Base-by-base conservation (phyloP, 2,888 invertebrate genomes). In the Leptothorax acervorum region DNA sequence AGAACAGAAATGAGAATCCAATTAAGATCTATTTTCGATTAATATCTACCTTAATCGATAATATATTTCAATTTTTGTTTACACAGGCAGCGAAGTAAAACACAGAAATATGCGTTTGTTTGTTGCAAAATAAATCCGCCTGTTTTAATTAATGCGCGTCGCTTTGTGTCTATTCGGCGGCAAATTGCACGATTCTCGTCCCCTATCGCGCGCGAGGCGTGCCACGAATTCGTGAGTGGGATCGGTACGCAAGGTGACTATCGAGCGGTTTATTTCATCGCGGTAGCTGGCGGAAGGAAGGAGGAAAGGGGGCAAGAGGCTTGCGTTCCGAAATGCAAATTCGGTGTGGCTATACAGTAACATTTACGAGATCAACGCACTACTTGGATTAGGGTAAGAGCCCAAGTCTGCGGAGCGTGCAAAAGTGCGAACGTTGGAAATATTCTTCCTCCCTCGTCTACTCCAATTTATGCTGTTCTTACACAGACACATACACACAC, bases 361-460 rank as follows among this genome's bases (percentile, higher is more conserved):
- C 88, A 85, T 89, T 91, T 87, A 91, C 86, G 85, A 88, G 91
- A 91, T 91, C 90, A 91, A 87, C 83, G 87, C 55, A 51, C 84
- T 42, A 55, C 70, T 82, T 70, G 63, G 84, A 81, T 84, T 84
- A 89, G 85, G 71, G 82, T 78, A 65, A 75, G 66, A 71, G 82
- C 74, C 68, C 85, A 76, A 85, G 79, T 82, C 83, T 81, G 75
- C 73, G 79, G n/a, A 53, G 53, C 74, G 35, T 66, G 62, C 85
- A 57, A 66, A 76, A 73, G 66, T 70, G 53, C 51, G 65, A 48
- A 68, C 55, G 60, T 65, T 15, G 62, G n/a, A 85, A 55, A 65
- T 62, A 76, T 62, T 75, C 31, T 18, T 73, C 11, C 57, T 31
- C 45, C 55, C 45, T 4, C 35, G 31, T 73, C 45, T 35, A 4